Percentiles rank a stretch among this genome's conserved stretches.
Conservation (phyloP, 2,113 vertebrate species). For the Carassius gibelio region DNA sequence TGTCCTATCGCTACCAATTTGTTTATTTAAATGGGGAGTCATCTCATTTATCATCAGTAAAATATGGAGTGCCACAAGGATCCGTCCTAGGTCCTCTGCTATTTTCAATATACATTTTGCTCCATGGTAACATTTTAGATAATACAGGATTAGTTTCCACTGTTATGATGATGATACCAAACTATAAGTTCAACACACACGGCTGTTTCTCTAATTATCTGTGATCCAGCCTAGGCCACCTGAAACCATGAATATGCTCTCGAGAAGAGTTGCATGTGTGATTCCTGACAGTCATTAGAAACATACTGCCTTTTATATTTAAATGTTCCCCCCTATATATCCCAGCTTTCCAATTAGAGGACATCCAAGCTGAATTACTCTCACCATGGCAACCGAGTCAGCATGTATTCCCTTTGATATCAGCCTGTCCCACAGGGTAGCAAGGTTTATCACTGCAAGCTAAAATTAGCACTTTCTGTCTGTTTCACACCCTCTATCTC, state of each 20-base stretch:
- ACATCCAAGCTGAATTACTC: slow-evolving; percentile 68
- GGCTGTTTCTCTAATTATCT: background rate
- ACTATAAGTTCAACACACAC: background rate
- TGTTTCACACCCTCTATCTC: slow-evolving; percentile 36
- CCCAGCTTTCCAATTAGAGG: slow-evolving; percentile 65
- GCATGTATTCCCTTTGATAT: slow-evolving; percentile 72
- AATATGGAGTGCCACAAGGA: no score
- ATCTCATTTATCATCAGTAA: no score
- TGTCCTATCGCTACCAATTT: no score
- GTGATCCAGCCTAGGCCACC: background rate
- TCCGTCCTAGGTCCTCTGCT: no score
- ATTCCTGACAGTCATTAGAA: background rate
- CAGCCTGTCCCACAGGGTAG: slow-evolving; percentile 67
- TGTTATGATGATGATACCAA: no score
- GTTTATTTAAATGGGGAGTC: no score
- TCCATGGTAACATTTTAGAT: no score
- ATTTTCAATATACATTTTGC: no score
- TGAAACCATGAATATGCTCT: background rate
- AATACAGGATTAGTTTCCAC: no score
- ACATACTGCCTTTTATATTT: background rate
- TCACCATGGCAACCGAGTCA: slow-evolving; percentile 75
- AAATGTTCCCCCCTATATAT: slow-evolving; percentile 41
- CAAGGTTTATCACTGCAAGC: slow-evolving; percentile 64
- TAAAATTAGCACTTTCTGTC: slow-evolving; percentile 70
- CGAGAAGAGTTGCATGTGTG: background rate